Conservation (phyloP, 2,113 vertebrate genomes). For the Calypte anna region DNA sequence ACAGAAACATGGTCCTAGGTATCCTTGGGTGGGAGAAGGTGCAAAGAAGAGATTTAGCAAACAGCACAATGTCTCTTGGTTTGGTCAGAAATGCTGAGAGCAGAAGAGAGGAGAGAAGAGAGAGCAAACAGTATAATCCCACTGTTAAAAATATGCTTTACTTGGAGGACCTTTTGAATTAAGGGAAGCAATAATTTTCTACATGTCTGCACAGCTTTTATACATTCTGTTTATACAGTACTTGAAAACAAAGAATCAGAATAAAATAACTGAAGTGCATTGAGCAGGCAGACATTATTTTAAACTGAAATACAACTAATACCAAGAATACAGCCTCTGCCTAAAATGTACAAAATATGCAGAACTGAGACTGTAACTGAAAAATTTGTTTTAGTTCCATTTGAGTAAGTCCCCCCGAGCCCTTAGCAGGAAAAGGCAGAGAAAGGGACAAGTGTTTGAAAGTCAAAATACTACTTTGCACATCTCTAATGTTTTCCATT, state of each 20-base stretch:
- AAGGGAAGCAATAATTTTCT: background rate
- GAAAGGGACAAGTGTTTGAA: constrained; percentile 17
- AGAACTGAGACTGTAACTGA: background rate
- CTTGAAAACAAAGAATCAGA: accelerated
- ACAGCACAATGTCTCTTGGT: accelerated
- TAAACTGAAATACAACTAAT: background rate
- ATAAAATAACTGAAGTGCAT: background rate
- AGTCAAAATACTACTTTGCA: constrained; percentile 37
- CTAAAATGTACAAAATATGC: background rate
- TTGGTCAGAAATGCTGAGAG: background rate
- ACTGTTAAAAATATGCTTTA: background rate
- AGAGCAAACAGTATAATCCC: background rate
- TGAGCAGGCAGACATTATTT: background rate
- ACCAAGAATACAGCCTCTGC: background rate
- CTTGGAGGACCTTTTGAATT: background rate
- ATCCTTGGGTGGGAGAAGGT: background rate
- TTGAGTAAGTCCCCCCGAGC: background rate
- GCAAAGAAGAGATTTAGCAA: background rate
- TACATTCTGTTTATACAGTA: background rate
- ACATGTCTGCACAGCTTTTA: background rate
- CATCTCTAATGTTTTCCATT: constrained; percentile 27
- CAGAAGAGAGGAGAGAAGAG: background rate
- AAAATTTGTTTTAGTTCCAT: background rate
- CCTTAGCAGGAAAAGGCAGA: background rate
- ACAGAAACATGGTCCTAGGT: background rate